Base-by-base conservation (phyloP, 1,140 invertebrate species). In the Lepidurus couesii region DNA sequence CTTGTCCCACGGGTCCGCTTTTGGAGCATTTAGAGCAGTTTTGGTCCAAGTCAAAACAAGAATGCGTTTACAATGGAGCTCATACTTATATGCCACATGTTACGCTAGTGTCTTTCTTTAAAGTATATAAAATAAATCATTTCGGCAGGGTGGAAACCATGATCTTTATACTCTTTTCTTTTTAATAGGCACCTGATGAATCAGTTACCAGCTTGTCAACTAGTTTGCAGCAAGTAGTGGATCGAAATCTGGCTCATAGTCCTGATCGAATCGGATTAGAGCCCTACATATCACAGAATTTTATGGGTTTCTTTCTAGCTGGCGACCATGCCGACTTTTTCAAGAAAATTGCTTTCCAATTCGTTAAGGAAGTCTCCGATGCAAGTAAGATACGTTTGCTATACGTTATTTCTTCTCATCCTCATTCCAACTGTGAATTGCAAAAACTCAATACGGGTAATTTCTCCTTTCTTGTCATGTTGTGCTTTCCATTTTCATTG, bases 11-110 rank as follows among this genome's bases (percentile, higher is more conserved):
- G 3, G 94, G 94, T 7, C 85, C 86, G 0, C 87, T 94, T 75
- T 86, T 90, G 24, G 87, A 90, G 74, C 90, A 92, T 81, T 84
- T 96, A 11, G 88, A 90, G 74, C 86, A 89, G 77, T 95, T 95
- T 84, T 95, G 92, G 92, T 86, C 90, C 1, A 91, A 92, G 82
- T 93, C 92, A n/a, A 89, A 90, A 81, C 85, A 87, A 77, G 84
- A 90, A 6, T 90, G 90, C 84, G 91, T 91, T 44, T 94, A 93
- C 91, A 96, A 96, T 86, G 93, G 93, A 34, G 93, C 93, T 9
- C 94, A 95, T 82, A 93, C 94, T 84, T 95, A 90, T 84, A 90
- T 93, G 53, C 94, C 94, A 2, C 94, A 97, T 83, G 92, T 97
- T 80, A 96, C 94, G 11, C 86, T 97, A 45, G 92, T 94, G 65